Conservation (phyloP, 2,888 invertebrate genomes). For the Eretmocerus hayati region DNA sequence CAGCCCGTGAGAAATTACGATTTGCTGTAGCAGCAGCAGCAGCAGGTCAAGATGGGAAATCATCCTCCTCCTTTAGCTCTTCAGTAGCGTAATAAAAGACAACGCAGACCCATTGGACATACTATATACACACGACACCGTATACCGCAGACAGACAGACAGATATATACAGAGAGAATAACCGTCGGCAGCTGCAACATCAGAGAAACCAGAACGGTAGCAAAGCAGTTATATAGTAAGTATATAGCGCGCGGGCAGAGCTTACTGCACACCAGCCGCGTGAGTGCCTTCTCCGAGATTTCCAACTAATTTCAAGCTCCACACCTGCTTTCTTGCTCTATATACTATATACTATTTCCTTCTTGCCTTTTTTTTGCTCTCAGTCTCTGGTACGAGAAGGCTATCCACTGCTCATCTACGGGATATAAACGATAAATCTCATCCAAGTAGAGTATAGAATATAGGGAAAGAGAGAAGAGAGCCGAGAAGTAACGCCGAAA, state of each 20-base stretch:
- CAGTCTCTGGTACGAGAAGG: not conserved
- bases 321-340: conserved; percentile 26
- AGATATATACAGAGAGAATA: too few species aligned
- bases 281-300: conserved; percentile 22
- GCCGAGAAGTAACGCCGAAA: conserved; percentile 19
- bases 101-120: conserved; percentile 9
- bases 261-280: too few species aligned
- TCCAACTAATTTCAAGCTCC: conserved; percentile 29
- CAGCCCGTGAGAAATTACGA: too few species aligned
- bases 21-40: too few species aligned
- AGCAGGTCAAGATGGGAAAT: too few species aligned
- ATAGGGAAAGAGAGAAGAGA: too few species aligned
- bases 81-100: conserved; percentile 21
- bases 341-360: too few species aligned
- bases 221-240: conserved; percentile 10
- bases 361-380: conserved; percentile 20
- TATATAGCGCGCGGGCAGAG: too few species aligned
- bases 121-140: too few species aligned
- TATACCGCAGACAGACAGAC: conserved; percentile 11
- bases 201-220: not conserved
- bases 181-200: not conserved
- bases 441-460: too few species aligned
- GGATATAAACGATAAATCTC: conserved; percentile 31
- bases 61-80: not conserved
- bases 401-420: conserved; percentile 7